Conservation (phyloP, 2,113 vertebrate genomes). For the Corapipo altera region DNA sequence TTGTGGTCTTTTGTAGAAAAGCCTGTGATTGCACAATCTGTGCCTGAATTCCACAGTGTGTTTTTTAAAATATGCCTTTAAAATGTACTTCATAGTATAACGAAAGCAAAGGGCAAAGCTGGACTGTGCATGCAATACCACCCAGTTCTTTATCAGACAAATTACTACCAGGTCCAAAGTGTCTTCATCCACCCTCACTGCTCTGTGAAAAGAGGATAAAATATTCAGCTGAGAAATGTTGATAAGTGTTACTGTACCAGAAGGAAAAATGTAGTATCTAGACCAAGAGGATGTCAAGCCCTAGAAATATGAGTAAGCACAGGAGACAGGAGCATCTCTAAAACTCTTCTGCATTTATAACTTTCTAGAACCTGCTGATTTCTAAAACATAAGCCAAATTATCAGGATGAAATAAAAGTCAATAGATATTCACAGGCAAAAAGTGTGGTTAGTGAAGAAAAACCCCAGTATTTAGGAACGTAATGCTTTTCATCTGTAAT, state of each 20-base stretch:
- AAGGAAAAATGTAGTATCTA: neutral
- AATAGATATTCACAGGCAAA: neutral
- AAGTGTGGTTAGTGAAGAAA: neutral
- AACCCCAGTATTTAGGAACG: neutral
- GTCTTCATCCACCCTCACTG: neutral
- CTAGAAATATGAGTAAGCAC: neutral
- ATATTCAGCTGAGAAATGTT: neutral
- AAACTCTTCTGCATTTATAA: neutral
- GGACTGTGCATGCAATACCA: neutral
- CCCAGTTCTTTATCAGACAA: neutral
- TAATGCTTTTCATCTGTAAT: neutral
- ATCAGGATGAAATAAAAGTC: neutral
- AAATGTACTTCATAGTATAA: neutral
- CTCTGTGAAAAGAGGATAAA: neutral
- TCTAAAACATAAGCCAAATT: neutral
- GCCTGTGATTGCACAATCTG: neutral
- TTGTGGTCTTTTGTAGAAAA: neutral
- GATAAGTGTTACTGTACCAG: neutral
- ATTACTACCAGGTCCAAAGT: neutral
- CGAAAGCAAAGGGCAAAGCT: neutral
- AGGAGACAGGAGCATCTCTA: neutral
- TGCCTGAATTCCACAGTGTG: neutral
- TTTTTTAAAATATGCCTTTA: neutral
- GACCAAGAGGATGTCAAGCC: neutral
- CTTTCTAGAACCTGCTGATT: neutral